Percentiles rank a stretch among this genome's conserved stretches.
Conservation (phyloP, 1,140 invertebrate species). For the Colletes latitarsis region DNA sequence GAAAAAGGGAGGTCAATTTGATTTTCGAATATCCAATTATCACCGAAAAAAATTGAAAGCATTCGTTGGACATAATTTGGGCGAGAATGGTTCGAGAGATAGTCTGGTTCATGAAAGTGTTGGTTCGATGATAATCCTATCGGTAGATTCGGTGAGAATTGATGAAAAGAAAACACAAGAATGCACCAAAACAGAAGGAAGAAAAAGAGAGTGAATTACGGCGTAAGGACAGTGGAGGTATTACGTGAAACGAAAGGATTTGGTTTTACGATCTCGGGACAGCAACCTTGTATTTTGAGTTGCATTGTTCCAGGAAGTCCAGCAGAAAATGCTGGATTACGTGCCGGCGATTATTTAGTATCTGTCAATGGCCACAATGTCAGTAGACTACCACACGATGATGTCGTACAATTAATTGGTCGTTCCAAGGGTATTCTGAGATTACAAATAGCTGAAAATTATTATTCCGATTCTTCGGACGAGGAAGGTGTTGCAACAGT, state of each 20-base stretch:
- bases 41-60: neutral
- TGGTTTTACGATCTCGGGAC: slow-evolving; percentile 96
- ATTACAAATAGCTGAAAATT: slow-evolving; percentile 93
- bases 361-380: slow-evolving; percentile 95
- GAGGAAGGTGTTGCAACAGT: slow-evolving; percentile 84
- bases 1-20: neutral
- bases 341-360: slow-evolving; percentile 94
- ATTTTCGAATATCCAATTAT: neutral
- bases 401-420: slow-evolving; percentile 94
- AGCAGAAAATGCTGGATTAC: slow-evolving; percentile 91
- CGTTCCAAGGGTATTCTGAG: slow-evolving; percentile 89
- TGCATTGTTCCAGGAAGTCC: slow-evolving; percentile 93
- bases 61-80: neutral
- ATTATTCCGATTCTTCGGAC: slow-evolving; percentile 92
- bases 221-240: slow-evolving; percentile 92
- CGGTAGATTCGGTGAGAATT: slow-evolving; percentile 9
- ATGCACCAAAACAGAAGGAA: slow-evolving; percentile 88
- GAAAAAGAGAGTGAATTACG: slow-evolving; percentile 90
- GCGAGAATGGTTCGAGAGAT: slow-evolving; percentile 11
- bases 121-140: slow-evolving; percentile 8
- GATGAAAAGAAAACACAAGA: slow-evolving; percentile 32
- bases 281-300: slow-evolving; percentile 94
- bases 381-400: slow-evolving; percentile 93
- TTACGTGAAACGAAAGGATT: slow-evolving; percentile 92
- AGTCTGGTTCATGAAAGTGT: slow-evolving; percentile 16